Base-by-base conservation (phyloP, 2,888 invertebrate genomes). In the Calameuta idolon region DNA sequence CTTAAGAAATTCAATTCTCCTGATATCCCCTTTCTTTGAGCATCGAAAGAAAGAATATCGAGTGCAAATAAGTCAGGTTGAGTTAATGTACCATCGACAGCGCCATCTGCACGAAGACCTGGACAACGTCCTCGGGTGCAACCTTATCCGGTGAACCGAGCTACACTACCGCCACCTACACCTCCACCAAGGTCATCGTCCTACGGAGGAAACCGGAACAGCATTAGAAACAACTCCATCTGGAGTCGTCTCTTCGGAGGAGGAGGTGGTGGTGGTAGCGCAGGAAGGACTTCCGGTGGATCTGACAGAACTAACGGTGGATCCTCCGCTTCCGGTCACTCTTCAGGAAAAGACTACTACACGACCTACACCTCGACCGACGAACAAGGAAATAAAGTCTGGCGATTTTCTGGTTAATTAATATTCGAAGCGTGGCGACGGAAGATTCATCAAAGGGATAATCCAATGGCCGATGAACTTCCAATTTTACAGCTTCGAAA, bases 361-460 rank as follows among this genome's bases (percentile, higher is more conserved):
- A 79, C 83, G n/a, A 88, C 88, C 71, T 89, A 90, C 79, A 85
- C 87, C 9, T 83, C 85, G 3, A 81, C 82, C 12, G 90, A 91
- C 77, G 78, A 80, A 12, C 82, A 85, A 1, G 91, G 91, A 69
- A 90, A 91, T 78, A 85, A 87, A 78, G 83, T 88, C 55, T 91
- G 91, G 90, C 91, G 86, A 30, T 91, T 91, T 78, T 90, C 90
- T 23, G 85, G 89, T 34, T 88, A 83, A 85, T 73, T 12, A 12
- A 75, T 0, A 23, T 23, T 55, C 23, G 23, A 55, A 15, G 1
- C 4, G 4, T 55, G 23, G 0, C 4, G 23, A 55, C 2, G 9
- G 9, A 55, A 5, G 23, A 55, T 55, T 55, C 0, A 23, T 23
- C 1, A 5, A 4, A 40, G 5, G 23, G 23, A 40, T 40, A 23